Conservation (phyloP, 2,113 vertebrate genomes). For the Gymnorhina tibicen region DNA sequence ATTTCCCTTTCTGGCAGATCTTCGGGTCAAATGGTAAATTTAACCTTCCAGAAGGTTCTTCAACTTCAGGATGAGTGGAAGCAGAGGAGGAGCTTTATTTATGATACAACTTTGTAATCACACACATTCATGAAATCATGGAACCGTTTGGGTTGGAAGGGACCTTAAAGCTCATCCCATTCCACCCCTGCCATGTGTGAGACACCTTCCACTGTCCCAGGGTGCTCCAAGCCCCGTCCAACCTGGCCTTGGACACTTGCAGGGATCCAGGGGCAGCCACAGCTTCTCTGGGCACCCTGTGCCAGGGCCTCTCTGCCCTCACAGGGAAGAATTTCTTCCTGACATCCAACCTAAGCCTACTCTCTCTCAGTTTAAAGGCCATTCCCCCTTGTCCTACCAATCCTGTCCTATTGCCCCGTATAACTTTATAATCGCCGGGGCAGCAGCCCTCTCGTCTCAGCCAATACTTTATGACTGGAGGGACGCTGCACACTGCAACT, state of each 20-base stretch:
- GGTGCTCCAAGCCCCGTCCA: accelerated
- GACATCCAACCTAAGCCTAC: background rate
- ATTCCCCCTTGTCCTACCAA: background rate
- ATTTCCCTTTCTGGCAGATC: background rate
- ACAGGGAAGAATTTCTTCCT: background rate
- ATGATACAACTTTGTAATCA: accelerated
- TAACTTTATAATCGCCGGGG: accelerated
- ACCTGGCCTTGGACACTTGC: accelerated
- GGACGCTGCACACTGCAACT: too few relatives aligned
- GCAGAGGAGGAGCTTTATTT: background rate
- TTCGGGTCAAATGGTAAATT: background rate
- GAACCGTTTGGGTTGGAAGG: background rate
- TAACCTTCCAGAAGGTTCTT: background rate
- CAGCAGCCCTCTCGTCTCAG: background rate
- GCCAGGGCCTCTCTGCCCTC: background rate
- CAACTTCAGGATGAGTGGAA: background rate
- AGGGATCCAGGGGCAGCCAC: background rate
- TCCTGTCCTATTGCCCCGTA: background rate
- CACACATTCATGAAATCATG: background rate
- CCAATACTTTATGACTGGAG: background rate
- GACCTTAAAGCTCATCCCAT: background rate
- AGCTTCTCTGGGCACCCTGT: background rate
- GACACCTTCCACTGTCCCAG: background rate
- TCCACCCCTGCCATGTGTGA: background rate
- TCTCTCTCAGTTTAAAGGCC: background rate